These are phyloP conservation scores for Trichosurus vulpecula DNA, from an alignment of 2,797 vertebrate species.

Conservation along the genomic window DNA sequence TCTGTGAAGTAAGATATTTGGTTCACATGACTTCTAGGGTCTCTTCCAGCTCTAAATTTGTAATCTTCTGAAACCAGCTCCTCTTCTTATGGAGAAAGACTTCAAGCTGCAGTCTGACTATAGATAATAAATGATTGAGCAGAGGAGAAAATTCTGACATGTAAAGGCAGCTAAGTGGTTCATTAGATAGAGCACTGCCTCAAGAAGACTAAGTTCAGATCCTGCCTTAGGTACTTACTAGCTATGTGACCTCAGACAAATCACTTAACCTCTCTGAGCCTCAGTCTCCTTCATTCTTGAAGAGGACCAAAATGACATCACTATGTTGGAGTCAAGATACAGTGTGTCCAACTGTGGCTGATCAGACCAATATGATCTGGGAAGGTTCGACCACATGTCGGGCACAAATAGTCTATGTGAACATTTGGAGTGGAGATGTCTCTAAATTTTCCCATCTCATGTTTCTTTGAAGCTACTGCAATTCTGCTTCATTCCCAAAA, in stretches of 20 bases:
- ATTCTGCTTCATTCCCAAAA: neutral
- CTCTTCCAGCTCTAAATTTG: slow-evolving; percentile 30
- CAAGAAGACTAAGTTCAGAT: neutral
- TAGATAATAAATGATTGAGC: neutral
- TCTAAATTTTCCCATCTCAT: neutral
- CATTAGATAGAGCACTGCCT: neutral
- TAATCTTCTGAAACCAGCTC: slow-evolving; percentile 1
- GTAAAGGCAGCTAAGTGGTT: neutral
- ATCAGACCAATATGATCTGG: neutral
- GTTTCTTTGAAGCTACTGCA: neutral
- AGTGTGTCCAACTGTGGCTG: neutral
- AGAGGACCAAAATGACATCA: neutral
- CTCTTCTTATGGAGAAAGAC: slow-evolving; percentile 41
- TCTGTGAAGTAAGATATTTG: neutral
- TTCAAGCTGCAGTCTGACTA: neutral
- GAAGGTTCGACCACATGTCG: neutral
- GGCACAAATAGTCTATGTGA: neutral
- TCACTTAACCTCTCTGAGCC: neutral
- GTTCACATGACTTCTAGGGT: neutral
- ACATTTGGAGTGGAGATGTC: neutral
- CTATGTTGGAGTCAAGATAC: neutral
- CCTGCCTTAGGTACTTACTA: neutral
- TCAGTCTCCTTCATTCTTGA: neutral
- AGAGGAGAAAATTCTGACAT: neutral
- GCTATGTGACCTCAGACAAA: neutral